Evolutionary conservation across 2,113 vertebrate genomes (phyloP).

Genomic region (Brevimyrus niger): DNA sequence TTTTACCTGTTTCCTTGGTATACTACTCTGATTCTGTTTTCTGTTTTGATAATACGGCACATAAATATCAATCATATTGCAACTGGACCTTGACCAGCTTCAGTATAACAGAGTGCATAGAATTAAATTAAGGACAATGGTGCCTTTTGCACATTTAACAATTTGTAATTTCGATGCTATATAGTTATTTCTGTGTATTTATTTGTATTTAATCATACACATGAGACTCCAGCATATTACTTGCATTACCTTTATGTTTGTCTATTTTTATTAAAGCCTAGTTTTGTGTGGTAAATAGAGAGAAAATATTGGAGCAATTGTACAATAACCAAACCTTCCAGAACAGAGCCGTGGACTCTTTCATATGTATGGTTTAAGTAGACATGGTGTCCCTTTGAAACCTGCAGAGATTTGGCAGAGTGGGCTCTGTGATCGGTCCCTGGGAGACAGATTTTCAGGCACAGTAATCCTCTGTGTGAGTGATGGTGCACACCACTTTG

Average conservation of each 20-base stretch:
- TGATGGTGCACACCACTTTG: conserved; percentile 58
- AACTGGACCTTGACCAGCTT: not conserved
- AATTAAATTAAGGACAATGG: not conserved
- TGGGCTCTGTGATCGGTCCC: not conserved
- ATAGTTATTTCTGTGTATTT: not conserved
- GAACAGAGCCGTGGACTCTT: not conserved
- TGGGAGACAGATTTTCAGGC: not conserved
- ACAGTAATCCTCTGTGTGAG: conserved; percentile 58
- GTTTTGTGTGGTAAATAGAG: not conserved
- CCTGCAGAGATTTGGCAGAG: not conserved
- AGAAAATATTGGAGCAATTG: not conserved
- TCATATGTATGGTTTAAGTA: not conserved
- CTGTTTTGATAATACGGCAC: not conserved
- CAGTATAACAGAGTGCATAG: not conserved
- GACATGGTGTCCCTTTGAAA: not conserved
- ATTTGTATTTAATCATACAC: not conserved
- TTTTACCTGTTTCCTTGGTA: not conserved
- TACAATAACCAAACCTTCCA: not conserved
- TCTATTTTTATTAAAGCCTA: not conserved
- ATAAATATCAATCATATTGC: not conserved
- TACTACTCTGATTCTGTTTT: not conserved
- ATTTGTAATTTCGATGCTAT: not conserved
- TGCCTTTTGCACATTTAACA: not conserved
- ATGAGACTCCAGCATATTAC: not conserved
- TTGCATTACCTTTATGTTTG: not conserved